Conservation (phyloP, 2,113 vertebrate genomes). For the Cacatua alba region DNA sequence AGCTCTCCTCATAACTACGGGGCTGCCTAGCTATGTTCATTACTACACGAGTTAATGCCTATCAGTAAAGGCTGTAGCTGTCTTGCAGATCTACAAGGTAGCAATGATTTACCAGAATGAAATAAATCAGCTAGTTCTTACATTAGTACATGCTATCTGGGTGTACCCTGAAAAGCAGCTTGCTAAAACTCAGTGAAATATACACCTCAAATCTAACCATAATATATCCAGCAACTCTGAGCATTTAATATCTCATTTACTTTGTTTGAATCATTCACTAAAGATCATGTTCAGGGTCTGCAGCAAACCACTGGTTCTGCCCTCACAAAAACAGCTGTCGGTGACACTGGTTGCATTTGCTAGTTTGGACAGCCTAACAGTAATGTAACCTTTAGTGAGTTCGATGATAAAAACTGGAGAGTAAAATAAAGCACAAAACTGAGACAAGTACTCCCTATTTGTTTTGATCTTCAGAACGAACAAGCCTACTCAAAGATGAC, state of each 20-base stretch:
- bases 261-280: slow-evolving; percentile 32
- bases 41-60: not conserved
- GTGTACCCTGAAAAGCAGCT: slow-evolving; percentile 28
- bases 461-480: slow-evolving; percentile 59
- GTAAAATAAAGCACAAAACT: slow-evolving; percentile 55
- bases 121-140: slow-evolving; percentile 18
- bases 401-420: slow-evolving; percentile 47
- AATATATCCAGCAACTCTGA: slow-evolving; percentile 37
- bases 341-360: slow-evolving; percentile 29
- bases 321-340: slow-evolving; percentile 36
- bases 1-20: not conserved
- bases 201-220: not conserved
- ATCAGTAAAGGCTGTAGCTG: not conserved
- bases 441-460: slow-evolving; percentile 36
- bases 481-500: slow-evolving; percentile 46
- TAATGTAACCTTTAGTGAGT: slow-evolving; percentile 27
- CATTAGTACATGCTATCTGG: not conserved
- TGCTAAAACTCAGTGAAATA: slow-evolving; percentile 43
- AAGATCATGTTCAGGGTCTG: slow-evolving; percentile 31
- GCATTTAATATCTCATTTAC: not conserved
- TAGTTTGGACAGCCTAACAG: slow-evolving; percentile 29
- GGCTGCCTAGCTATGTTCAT: not conserved
- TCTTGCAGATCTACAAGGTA: slow-evolving; percentile 9
- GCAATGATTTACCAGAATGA: not conserved
- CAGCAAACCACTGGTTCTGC: slow-evolving; percentile 30